Evolutionary conservation across 2,797 vertebrate species (phyloP), one percentile per base, ranked within the genome.

Genomic region (Dermochelys coriacea): DNA sequence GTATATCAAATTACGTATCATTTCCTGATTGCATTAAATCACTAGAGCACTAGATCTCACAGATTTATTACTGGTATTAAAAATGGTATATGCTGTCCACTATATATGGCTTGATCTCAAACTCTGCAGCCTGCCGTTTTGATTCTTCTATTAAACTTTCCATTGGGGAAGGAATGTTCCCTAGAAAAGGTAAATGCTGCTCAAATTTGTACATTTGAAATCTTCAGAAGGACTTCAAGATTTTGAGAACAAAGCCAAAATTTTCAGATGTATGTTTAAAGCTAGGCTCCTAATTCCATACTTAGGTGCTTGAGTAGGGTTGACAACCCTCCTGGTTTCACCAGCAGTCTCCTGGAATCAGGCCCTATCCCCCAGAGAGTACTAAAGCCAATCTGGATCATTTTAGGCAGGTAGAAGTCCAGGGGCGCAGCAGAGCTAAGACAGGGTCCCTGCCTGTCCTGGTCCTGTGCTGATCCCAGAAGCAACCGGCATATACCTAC

Each of bases 261-360:
- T 89, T 94, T 94, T 93, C 75, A 8, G 81, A 85, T 8, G 23
- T 50, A 90, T n/a, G 91, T 91, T 87, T 95, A 96, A 96, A 96
- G 84, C 86, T 34, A 82, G 8, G 86, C 41, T 51, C 61, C 84
- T 88, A 95, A 96, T 41, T 74, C 12, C 12, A 74, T 45, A 74
- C 21, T 74, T 41, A 12, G 37, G 12, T 27, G 21, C 10, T 23
- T 41, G 6, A 74, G 10, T 52, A 52, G 51, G 51, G 16, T 52
- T 52, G 51, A 6, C 51, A 52, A 52, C 18, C 18, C 51, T 52
- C 51, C 51, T 18, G 18, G 51, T 52, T 52, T 52, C 18, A 2
- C 51, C 16, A 0, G 51, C 16, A 52, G 51, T 7, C 18, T 52
- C 51, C 51, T 19, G 16, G 51, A 52, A 52, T 52, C 51, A 52